A percentile compares a stretch with the other conserved stretches of the same genome.
Conservation (phyloP, 2,888 invertebrate species). For the Noctua janthe region DNA sequence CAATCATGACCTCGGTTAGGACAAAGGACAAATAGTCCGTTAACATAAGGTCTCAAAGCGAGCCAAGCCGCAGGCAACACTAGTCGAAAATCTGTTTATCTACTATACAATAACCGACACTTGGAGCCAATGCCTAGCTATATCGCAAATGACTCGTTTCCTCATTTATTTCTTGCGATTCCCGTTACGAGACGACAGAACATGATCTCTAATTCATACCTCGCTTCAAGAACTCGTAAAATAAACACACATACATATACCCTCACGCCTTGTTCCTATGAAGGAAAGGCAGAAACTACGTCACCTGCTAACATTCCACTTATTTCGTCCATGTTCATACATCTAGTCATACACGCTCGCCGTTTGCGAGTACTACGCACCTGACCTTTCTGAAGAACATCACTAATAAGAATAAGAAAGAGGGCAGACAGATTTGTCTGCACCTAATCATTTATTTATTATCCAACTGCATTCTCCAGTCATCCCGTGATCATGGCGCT, state of each 20-base stretch:
- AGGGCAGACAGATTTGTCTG: too few species aligned
- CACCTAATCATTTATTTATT: too few species aligned
- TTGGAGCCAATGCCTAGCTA: slow-evolving; percentile 24
- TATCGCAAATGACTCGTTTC: slow-evolving; percentile 56
- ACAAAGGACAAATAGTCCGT: background rate
- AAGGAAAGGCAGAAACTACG: background rate
- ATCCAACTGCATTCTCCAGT: too few species aligned
- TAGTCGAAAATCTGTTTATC: background rate
- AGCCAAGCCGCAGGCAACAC: background rate
- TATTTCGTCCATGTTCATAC: background rate
- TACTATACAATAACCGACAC: slow-evolving; percentile 28
- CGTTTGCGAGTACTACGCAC: too few species aligned
- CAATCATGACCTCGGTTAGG: background rate
- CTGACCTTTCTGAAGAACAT: background rate
- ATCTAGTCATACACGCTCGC: too few species aligned
- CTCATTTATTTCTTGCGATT: slow-evolving; percentile 63
- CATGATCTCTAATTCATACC: slow-evolving; percentile 31
- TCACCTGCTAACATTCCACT: background rate
- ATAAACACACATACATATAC: background rate
- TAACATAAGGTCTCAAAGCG: background rate
- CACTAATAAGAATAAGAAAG: background rate
- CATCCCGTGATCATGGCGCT: too few species aligned
- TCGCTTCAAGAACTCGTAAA: slow-evolving; percentile 22
- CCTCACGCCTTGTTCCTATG: background rate
- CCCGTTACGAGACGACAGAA: slow-evolving; percentile 50